A percentile compares a stretch with the other conserved stretches of the same genome.
Conservation (phyloP, 35 echinoderm and acorn worm genomes). For the Apostichopus californicus region DNA sequence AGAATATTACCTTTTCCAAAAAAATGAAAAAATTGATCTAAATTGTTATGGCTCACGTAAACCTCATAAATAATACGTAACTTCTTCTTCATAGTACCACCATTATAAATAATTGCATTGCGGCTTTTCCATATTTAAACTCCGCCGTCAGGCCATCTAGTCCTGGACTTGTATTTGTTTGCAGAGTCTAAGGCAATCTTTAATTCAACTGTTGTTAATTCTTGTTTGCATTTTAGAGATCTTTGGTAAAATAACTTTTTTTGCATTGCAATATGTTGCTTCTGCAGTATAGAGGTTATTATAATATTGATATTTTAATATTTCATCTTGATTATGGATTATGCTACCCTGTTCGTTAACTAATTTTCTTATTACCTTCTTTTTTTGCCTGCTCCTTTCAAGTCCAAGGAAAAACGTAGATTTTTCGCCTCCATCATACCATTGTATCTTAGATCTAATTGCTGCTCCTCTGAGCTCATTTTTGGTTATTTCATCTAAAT, state of each 20-base stretch:
- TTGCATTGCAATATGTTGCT: neutral
- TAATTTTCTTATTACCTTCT: conserved; percentile 5
- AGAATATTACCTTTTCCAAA: too few species aligned
- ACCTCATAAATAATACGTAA: too few species aligned
- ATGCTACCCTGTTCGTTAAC: neutral
- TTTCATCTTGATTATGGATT: neutral
- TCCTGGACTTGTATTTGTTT: conserved; percentile 46
- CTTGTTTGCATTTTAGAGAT: neutral
- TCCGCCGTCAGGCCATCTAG: conserved; percentile 32
- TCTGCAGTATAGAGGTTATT: neutral
- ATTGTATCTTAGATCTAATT: conserved; percentile 35
- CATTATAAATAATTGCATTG: too few species aligned
- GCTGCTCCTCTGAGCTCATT: neutral
- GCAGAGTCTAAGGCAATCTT: neutral
- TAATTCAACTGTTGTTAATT: neutral
- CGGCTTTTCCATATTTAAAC: neutral
- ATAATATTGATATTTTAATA: neutral
- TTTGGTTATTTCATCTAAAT: neutral
- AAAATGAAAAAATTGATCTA: too few species aligned
- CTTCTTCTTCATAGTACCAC: too few species aligned
- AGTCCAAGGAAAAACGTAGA: conserved; percentile 25
- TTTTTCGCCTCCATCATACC: conserved; percentile 25
- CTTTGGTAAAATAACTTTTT: neutral
- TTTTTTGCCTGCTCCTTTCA: neutral
- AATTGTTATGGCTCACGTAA: too few species aligned